Conservation (phyloP, 2,113 vertebrate species). For the Paralichthys olivaceus region DNA sequence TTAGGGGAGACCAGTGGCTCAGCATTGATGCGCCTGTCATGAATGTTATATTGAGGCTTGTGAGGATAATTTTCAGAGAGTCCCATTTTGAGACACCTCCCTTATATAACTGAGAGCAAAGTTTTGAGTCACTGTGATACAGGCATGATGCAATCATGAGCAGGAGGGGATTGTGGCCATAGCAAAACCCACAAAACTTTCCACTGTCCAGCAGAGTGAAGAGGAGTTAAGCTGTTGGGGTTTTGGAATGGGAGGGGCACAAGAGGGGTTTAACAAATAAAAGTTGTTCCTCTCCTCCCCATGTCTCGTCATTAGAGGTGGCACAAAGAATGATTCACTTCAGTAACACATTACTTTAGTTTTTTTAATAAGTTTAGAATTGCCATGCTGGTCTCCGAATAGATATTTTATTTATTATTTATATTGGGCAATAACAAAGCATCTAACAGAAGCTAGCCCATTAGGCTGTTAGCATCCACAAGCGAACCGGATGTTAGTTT, state of each 20-base stretch:
- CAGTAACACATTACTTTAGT: background rate
- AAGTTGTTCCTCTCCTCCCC: conserved; percentile 58
- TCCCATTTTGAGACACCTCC: background rate
- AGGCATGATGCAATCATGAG: conserved; percentile 9
- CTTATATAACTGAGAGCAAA: conserved; percentile 2
- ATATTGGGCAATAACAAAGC: background rate
- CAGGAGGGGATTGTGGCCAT: conserved; percentile 3
- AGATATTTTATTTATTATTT: background rate
- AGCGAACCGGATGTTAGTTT: background rate
- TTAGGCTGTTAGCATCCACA: no score
- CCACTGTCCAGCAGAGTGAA: conserved; percentile 27
- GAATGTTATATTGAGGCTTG: background rate
- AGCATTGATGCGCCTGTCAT: background rate
- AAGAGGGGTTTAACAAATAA: conserved; percentile 33
- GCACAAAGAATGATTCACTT: background rate
- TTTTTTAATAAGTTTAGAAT: background rate
- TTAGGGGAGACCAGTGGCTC: no score
- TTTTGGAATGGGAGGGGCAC: conserved; percentile 38
- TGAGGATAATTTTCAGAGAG: conserved; percentile 5
- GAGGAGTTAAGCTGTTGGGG: conserved; percentile 30
- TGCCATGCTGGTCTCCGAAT: background rate
- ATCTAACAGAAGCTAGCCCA: background rate
- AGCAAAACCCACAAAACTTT: conserved; percentile 55
- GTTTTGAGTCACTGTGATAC: background rate
- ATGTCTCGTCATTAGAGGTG: background rate